Percentiles rank a stretch among this genome's conserved stretches.
Evolutionary conservation across 1,140 invertebrate species (phyloP).

Genomic region (Diuraphis noxia): DNA sequence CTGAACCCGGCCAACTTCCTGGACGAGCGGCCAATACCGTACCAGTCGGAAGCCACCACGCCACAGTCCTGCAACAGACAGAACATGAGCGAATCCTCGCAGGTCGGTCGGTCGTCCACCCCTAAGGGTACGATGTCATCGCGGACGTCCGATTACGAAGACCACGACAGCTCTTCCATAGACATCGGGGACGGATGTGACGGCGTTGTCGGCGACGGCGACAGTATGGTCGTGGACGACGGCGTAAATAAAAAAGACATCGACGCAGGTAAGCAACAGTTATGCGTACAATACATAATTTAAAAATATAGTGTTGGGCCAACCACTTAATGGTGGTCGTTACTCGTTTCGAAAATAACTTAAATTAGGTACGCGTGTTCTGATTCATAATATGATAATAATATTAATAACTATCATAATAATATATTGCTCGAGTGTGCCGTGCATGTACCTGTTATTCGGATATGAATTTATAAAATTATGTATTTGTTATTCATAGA

Average conservation of each 20-base stretch:
- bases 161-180: conserved; percentile 17
- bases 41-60: not conserved
- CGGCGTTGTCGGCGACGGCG: not conserved
- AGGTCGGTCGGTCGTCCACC: not conserved
- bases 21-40: conserved; percentile 38
- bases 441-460: not conserved
- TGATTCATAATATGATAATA: too few relatives aligned
- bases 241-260: conserved; percentile 22
- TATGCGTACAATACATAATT: not conserved
- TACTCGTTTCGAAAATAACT: not conserved
- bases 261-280: conserved; percentile 49
- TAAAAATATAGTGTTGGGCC: not conserved
- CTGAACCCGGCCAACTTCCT: conserved; percentile 21
- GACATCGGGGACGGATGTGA: conserved; percentile 3
- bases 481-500: too few relatives aligned
- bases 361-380: not conserved
- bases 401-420: too few relatives aligned
- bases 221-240: not conserved
- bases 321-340: not conserved
- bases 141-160: conserved; percentile 34
- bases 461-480: too few relatives aligned
- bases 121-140: not conserved
- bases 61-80: not conserved
- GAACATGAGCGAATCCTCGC: conserved; percentile 8
- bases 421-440: not conserved